Evolutionary conservation across 2,113 vertebrate genomes (phyloP), one percentile per base, ranked within the genome.

Genomic region (Clarias magur): DNA sequence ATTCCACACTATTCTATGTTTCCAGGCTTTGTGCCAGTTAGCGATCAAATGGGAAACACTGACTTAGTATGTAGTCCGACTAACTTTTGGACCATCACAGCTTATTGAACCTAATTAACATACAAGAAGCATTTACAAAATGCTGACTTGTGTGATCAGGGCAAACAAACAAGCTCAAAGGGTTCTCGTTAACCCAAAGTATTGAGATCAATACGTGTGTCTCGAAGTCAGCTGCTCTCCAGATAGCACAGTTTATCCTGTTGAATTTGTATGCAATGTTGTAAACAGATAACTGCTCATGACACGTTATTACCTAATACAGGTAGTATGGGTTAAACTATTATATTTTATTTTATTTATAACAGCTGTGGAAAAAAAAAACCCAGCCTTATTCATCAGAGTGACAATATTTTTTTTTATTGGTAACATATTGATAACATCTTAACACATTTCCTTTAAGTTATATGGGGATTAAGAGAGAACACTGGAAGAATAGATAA

Each of bases 361-460:
- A 30, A 73, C 56, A 83, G n/a, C 17, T 12, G 48, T 54, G 9
- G 0, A 8, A 16, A 13, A 57, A 42, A 75, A 56, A 38, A 38
- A 38, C 34, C 34, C 48, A 88, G 53, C 63, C 30, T 54, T 82
- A 84, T 89, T 76, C 82, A 84, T 89, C 7, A 48, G 48, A 79
- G 86, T 87, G 78, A 90, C 85, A 85, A 63, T 82, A 75, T 81
- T 19, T 11, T 19, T 16, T 88, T 94, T 95, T 94, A 95, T 95
- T 94, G 89, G 88, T 94, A 93, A 93, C 92, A 93, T 92, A 93
- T 90, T 90, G 90, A 92, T 92, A 93, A 93, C 93, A 94, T 93
- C 88, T 92, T 92, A 92, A 91, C 90, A 95, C 92, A 92, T 91
- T 89, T 92, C 63, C 84, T 92, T 62, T 92, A 93, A 88, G 85